A percentile compares a stretch with the other conserved stretches of the same genome.
Conservation (phyloP, 2,888 invertebrate species). For the Eupithecia vulgata region DNA sequence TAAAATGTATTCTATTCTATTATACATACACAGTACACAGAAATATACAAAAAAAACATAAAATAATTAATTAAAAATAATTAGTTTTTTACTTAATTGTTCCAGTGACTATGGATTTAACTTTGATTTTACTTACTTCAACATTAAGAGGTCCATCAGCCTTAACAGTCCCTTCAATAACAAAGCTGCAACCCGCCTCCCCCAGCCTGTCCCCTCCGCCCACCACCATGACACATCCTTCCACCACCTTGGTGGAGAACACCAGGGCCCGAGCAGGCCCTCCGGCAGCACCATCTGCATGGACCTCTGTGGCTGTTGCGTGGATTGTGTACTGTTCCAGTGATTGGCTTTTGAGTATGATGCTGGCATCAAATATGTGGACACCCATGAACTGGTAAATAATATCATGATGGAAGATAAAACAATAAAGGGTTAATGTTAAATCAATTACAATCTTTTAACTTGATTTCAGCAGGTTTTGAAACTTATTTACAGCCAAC, state of each 20-base stretch:
- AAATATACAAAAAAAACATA: too few species aligned
- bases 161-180: conserved; percentile 90
- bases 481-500: not conserved
- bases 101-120: not conserved
- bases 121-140: conserved; percentile 81
- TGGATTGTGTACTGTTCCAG: conserved; percentile 88
- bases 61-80: too few species aligned
- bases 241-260: conserved; percentile 88
- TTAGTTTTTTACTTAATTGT: not conserved
- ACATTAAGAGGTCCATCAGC: conserved; percentile 94
- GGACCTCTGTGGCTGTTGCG: conserved; percentile 87
- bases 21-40: too few species aligned
- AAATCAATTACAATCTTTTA: not conserved
- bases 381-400: conserved; percentile 91
- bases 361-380: conserved; percentile 89
- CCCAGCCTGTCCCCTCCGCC: conserved; percentile 85
- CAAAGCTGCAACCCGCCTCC: conserved; percentile 89
- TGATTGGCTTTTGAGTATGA: conserved; percentile 60
- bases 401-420: not conserved
- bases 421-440: not conserved
- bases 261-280: conserved; percentile 87
- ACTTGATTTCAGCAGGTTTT: not conserved
- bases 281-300: conserved; percentile 89
- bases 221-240: conserved; percentile 85
- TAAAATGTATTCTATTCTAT: too few species aligned